Conservation (phyloP, 2,797 vertebrate genomes). For the Epinephelus awoara region DNA sequence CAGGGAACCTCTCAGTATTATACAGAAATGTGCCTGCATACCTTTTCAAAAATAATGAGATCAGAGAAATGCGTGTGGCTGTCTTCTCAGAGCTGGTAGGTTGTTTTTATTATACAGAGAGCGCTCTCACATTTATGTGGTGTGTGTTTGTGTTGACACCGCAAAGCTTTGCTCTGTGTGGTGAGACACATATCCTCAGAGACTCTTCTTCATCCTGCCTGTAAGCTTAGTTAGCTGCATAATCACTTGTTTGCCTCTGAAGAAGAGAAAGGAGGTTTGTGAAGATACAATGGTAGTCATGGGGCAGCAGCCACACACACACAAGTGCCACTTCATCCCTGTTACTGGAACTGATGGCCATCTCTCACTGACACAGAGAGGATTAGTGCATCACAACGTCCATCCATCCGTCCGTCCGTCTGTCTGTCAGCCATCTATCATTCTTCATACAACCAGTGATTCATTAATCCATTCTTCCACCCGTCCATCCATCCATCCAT, state of each 20-base stretch:
- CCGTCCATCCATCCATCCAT: neutral
- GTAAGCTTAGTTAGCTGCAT: slow-evolving; percentile 71
- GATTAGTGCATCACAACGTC: slow-evolving; percentile 19
- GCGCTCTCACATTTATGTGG: slow-evolving; percentile 27
- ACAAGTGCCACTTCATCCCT: slow-evolving; percentile 1
- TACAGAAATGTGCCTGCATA: slow-evolving; percentile 9
- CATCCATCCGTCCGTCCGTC: slow-evolving; percentile 9
- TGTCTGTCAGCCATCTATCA: no score
- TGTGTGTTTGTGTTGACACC: slow-evolving; percentile 50
- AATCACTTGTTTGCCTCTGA: slow-evolving; percentile 67
- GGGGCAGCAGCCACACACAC: slow-evolving; percentile 34
- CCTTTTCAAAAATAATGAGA: slow-evolving; percentile 33
- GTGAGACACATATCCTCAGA: slow-evolving; percentile 57
- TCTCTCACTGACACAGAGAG: slow-evolving; percentile 27
- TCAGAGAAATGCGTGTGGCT: slow-evolving; percentile 21
- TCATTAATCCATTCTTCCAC: neutral
- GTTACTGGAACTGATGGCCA: slow-evolving; percentile 36
- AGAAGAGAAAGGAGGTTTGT: slow-evolving; percentile 61
- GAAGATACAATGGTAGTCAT: slow-evolving; percentile 52
- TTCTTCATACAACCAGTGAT: slow-evolving; percentile 5
- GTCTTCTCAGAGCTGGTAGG: slow-evolving; percentile 2
- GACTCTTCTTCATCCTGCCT: slow-evolving; percentile 61
- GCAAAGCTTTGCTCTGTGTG: slow-evolving; percentile 51
- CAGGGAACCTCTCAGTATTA: neutral
- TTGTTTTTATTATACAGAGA: slow-evolving; percentile 43